phyloP scores from a whole-genome alignment of 2,888 invertebrate species.

The Synanthedon tipuliformis region DNA sequence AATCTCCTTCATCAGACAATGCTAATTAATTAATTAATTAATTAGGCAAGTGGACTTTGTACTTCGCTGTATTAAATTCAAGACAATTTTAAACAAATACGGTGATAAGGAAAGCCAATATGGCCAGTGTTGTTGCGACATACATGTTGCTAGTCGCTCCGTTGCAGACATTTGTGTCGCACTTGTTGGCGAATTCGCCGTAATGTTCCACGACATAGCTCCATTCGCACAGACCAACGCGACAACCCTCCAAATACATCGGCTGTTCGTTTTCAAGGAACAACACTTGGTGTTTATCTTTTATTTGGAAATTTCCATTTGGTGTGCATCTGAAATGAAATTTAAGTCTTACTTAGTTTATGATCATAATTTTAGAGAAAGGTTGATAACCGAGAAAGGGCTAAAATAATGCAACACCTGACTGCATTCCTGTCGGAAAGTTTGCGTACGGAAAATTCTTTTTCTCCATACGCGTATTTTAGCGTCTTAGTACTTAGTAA shows the following conservation, averaged over 20 bases:
- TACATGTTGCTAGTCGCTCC: conserved; percentile 20
- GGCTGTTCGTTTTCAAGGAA: conserved; percentile 81
- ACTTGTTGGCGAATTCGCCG: conserved; percentile 62
- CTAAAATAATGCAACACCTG: too few relatives aligned
- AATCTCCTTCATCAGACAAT: not conserved
- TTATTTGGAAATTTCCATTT: conserved; percentile 51
- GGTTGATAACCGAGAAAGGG: too few relatives aligned
- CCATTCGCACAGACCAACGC: conserved; percentile 84
- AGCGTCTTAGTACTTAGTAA: too few relatives aligned
- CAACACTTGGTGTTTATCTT: conserved; percentile 58
- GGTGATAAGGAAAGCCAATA: conserved; percentile 13
- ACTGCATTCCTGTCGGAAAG: too few relatives aligned
- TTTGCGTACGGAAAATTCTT: too few relatives aligned
- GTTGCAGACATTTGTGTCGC: conserved; percentile 70
- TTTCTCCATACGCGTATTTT: too few relatives aligned
- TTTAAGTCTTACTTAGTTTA: not conserved
- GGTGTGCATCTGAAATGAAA: conserved; percentile 60
- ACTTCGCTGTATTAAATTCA: too few relatives aligned
- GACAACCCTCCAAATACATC: conserved; percentile 75
- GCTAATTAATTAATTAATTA: too few relatives aligned
- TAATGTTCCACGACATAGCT: conserved; percentile 73
- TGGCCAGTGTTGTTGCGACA: conserved; percentile 15
- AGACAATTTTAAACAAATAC: conserved; percentile 2
- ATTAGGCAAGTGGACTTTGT: conserved; percentile 6
- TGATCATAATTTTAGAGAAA: too few relatives aligned